These are phyloP conservation scores for Trogon surrucura DNA, from an alignment of 2,113 vertebrate species.

Conservation along the genomic window DNA sequence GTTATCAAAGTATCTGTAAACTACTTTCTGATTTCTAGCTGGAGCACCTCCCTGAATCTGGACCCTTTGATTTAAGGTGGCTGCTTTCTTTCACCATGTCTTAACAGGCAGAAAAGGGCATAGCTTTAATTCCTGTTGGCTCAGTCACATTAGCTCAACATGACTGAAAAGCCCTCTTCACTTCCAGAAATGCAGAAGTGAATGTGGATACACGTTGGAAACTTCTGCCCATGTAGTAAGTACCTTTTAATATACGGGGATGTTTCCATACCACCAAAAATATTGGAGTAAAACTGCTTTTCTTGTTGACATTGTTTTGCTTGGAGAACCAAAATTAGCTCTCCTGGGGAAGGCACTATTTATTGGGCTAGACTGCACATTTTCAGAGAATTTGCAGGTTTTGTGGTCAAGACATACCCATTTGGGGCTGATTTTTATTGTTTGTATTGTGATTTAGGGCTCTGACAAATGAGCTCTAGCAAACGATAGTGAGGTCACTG, in stretches of 20 bases:
- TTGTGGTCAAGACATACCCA: neutral
- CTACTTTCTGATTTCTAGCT: constrained; percentile 47
- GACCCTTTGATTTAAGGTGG: constrained; percentile 57
- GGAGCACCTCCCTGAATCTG: constrained; percentile 31
- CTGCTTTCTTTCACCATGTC: constrained; percentile 58
- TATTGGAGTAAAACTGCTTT: neutral
- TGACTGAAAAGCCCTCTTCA: constrained; percentile 6
- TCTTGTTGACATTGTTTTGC: neutral
- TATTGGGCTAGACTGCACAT: neutral
- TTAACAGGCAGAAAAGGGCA: constrained; percentile 48
- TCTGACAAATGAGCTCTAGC: constrained; percentile 6
- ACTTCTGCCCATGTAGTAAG: neutral
- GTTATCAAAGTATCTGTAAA: constrained; percentile 51
- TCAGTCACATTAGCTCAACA: neutral
- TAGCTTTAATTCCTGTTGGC: constrained; percentile 49
- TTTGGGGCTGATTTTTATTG: neutral
- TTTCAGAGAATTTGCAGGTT: neutral
- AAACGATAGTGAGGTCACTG: neutral
- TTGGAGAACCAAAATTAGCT: neutral
- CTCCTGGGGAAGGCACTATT: neutral
- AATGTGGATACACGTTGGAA: neutral
- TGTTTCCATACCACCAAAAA: neutral
- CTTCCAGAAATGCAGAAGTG: neutral
- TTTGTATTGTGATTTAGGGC: constrained; percentile 3
- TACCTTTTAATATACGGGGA: neutral